Percentiles rank a stretch among this genome's conserved stretches.
Evolutionary conservation across 2,113 vertebrate genomes (phyloP).

Genomic region (cattle (Bos taurus)): DNA sequence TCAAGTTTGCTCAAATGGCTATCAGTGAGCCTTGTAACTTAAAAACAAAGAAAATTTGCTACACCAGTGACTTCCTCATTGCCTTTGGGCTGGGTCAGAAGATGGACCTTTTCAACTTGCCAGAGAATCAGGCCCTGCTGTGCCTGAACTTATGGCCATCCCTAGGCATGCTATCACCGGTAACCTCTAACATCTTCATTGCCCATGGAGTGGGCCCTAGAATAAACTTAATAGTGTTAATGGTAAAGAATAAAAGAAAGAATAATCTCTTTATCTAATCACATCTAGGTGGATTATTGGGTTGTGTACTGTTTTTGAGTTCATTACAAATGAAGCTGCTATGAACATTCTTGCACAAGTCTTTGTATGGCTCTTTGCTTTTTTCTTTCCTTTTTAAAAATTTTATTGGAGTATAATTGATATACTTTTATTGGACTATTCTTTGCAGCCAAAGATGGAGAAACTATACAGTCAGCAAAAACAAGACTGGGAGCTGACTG

Average conservation of each 20-base stretch:
- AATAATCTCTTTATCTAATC: not conserved
- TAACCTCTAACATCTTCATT: not conserved
- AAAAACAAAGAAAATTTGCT: conserved; percentile 73
- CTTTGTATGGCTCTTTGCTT: not conserved
- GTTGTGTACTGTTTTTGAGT: not conserved
- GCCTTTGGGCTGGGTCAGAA: not conserved
- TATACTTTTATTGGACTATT: not conserved
- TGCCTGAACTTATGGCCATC: not conserved
- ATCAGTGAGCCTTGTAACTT: conserved; percentile 86
- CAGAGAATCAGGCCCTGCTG: not conserved
- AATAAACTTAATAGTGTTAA: not conserved
- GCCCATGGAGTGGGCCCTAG: not conserved
- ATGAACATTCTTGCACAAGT: not conserved
- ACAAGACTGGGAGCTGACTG: not conserved
- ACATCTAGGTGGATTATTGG: not conserved
- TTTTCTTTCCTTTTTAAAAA: not conserved
- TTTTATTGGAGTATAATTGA: not conserved
- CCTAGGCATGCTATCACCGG: not conserved
- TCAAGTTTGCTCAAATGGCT: conserved; percentile 87
- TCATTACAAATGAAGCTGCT: not conserved
- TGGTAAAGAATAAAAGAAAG: not conserved
- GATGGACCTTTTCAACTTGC: not conserved
- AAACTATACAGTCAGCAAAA: not conserved
- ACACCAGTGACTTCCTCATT: conserved; percentile 39
- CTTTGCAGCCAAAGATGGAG: not conserved